Evolutionary conservation across 2,797 vertebrate genomes (phyloP).

Genomic region (Eulemur albifrons): DNA sequence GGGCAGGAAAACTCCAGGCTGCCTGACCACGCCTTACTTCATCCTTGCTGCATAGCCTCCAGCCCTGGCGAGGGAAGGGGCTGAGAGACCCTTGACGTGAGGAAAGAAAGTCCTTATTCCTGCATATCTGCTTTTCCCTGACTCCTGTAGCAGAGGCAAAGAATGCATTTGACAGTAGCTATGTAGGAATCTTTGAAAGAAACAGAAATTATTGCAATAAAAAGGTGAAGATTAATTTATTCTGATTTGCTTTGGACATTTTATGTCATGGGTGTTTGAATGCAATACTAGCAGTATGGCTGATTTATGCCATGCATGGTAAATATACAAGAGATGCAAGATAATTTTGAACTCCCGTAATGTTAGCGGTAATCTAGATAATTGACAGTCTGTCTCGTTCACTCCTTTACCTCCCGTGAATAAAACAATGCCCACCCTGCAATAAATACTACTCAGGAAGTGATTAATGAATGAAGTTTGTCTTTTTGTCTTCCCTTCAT

Average conservation of each 20-base stretch:
- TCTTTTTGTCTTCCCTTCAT: background rate
- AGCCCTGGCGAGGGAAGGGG: background rate
- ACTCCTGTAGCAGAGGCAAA: background rate
- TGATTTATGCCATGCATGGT: background rate
- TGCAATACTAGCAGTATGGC: no score
- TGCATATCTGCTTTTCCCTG: background rate
- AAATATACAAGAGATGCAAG: background rate
- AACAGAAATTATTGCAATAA: background rate
- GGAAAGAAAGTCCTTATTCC: background rate
- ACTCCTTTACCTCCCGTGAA: background rate
- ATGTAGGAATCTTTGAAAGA: background rate
- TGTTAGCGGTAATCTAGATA: background rate
- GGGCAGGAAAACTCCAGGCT: background rate
- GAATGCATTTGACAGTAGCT: no score
- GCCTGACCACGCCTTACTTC: background rate
- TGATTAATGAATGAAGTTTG: background rate
- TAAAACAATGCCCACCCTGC: background rate
- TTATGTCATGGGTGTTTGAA: background rate
- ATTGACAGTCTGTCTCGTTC: background rate
- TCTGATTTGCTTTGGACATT: background rate
- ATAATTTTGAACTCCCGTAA: background rate
- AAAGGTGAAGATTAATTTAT: background rate
- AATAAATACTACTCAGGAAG: background rate
- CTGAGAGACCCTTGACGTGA: rapidly evolving
- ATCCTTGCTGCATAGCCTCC: background rate